Evolutionary conservation across 2,113 vertebrate genomes (phyloP), one percentile per base, ranked within the genome.

Genomic region (Bubalus kerabau): DNA sequence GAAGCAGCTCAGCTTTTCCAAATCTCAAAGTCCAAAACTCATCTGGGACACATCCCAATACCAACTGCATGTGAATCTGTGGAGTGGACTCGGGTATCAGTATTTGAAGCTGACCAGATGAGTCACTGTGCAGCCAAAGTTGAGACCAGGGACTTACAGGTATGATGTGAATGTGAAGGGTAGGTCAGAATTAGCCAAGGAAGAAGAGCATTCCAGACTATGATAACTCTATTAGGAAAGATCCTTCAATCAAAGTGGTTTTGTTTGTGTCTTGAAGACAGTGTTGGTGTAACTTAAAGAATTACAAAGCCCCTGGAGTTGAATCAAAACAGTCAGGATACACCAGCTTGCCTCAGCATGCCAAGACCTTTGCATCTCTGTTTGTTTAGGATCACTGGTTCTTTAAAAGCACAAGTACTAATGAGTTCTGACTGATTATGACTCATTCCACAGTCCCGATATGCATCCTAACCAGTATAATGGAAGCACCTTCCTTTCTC

Each of bases 361-460:
- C n/a, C 57, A n/a, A 60, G 48, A 16, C 36, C 46, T 80, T 74
- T 90, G 93, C 48, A 67, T 82, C 71, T 82, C 17, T 76, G 19
- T 97, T 98, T 97, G 64, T 91, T 91, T 85, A 88, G 87, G 88
- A 78, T 95, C 95, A 43, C 57, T 57, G 91, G 46, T 90, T 97
- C 62, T 90, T 3, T 23, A 86, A 98, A 98, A 98, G 93, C 93
- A 92, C 36, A 30, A 54, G 14, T 94, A 95, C 97, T 94, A 98
- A 97, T 97, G 81, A 54, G 96, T 93, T 96, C 64, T 93, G 6
- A 95, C 95, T 86, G 74, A 48, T 46, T 15, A 21, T 62, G 43
- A 62, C 57, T 92, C 56, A 46, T 81, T 36, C 94, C 76, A 1
- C 32, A 56, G 12, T 90, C 54, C 21, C 12, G 60, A 21, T 48